A percentile compares a stretch with the other conserved stretches of the same genome.
Conservation (phyloP, 2,113 vertebrate genomes). For the Barnardius zonarius region DNA sequence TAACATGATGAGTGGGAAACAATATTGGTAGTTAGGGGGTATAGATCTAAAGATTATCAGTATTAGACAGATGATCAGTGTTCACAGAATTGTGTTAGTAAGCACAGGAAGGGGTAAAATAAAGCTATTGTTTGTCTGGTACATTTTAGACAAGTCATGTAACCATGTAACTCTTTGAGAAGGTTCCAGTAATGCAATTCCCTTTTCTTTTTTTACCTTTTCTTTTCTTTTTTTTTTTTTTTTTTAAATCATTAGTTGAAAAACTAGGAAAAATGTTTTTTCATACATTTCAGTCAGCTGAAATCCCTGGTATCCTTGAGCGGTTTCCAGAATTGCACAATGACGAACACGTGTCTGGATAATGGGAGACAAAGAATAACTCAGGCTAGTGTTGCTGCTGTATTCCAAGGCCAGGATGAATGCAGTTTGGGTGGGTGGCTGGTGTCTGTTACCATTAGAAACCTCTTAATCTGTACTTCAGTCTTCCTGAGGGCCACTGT, state of each 20-base stretch:
- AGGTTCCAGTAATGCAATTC: neutral
- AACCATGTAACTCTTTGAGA: neutral
- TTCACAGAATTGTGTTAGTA: neutral
- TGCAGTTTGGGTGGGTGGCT: neutral
- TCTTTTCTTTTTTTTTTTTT: too few species aligned
- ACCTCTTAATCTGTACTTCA: neutral
- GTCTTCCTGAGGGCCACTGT: neutral
- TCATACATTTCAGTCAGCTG: neutral
- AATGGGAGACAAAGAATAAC: neutral
- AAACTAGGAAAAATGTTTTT: neutral
- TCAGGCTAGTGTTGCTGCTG: neutral
- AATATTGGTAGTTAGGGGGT: neutral
- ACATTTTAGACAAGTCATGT: neutral
- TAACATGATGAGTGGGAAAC: neutral
- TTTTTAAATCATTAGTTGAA: neutral
- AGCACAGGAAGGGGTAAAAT: neutral
- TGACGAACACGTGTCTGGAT: neutral
- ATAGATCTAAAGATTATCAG: neutral
- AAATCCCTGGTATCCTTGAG: neutral
- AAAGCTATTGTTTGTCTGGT: neutral
- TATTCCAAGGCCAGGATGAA: neutral
- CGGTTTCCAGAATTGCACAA: neutral
- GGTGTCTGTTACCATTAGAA: neutral
- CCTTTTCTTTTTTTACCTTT: neutral
- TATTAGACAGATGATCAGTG: neutral